phyloP scores from a whole-genome alignment of 1,140 invertebrate genomes.

The Caenorhabditis inopinata region DNA sequence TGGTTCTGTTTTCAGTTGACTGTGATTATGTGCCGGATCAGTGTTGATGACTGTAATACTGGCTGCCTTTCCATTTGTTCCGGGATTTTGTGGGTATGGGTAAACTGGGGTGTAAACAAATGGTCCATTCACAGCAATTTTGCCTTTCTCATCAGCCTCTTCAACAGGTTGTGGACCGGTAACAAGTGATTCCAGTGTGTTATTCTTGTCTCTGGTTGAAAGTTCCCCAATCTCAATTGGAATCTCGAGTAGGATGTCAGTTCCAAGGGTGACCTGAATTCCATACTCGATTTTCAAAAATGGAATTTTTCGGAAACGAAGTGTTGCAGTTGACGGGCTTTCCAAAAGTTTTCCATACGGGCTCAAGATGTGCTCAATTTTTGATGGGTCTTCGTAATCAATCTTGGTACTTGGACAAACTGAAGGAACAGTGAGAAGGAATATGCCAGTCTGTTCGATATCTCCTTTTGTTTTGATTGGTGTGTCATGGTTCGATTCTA shows the following conservation, averaged over 20 bases:
- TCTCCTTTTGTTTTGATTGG: background rate
- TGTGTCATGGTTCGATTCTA: conserved; percentile 11
- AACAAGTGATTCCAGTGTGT: conserved; percentile 38
- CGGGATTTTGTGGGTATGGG: conserved; percentile 27
- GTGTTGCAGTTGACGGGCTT: conserved; percentile 46
- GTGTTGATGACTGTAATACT: background rate
- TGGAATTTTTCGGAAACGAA: conserved; percentile 47
- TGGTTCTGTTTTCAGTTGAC: background rate
- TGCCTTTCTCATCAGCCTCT: conserved; percentile 49
- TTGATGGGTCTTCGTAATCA: background rate
- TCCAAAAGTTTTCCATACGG: conserved; percentile 41
- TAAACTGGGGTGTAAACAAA: conserved; percentile 44
- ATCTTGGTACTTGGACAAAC: conserved; percentile 43
- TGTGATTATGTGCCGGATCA: background rate
- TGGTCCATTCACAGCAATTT: conserved; percentile 42
- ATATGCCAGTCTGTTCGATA: conserved; percentile 34
- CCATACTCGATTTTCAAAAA: conserved; percentile 47
- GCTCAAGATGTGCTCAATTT: conserved; percentile 23
- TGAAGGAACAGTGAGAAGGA: conserved; percentile 42
- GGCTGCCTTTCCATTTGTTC: conserved; percentile 2
- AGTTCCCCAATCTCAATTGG: conserved; percentile 45
- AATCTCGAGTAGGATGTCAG: conserved; percentile 42
- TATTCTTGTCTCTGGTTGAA: conserved; percentile 34
- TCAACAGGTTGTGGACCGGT: conserved; percentile 46
- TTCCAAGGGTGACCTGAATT: conserved; percentile 46